Evolutionary conservation across 2,888 invertebrate species (phyloP).

Genomic region (Cryptocephalus moraei): DNA sequence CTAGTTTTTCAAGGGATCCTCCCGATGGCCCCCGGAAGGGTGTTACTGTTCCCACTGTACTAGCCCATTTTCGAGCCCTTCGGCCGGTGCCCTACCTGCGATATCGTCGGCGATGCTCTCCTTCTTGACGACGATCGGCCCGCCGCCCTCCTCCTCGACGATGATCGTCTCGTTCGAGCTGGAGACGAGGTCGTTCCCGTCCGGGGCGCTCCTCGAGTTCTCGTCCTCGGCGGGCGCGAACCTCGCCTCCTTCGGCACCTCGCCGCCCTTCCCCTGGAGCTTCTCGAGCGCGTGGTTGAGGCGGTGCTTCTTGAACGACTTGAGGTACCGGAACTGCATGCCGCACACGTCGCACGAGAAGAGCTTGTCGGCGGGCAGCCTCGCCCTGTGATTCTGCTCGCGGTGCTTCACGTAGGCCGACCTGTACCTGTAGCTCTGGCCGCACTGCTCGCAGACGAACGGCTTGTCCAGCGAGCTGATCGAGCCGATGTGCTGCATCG

Average conservation of each 20-base stretch:
- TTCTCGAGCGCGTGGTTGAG: slow-evolving; percentile 78
- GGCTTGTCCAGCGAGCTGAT: slow-evolving; percentile 63
- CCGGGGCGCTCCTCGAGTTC: slow-evolving; percentile 12
- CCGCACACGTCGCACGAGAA: slow-evolving; percentile 88
- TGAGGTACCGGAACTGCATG: slow-evolving; percentile 81
- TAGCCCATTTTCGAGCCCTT: too few relatives aligned
- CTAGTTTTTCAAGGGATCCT: too few relatives aligned
- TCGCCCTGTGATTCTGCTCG: slow-evolving; percentile 80
- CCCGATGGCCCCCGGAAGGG: too few relatives aligned
- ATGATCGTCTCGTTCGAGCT: slow-evolving; percentile 36
- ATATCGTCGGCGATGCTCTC: slow-evolving; percentile 20
- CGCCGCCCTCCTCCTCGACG: slow-evolving; percentile 38
- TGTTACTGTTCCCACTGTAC: too few relatives aligned
- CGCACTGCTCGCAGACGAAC: slow-evolving; percentile 85
- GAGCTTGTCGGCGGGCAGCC: slow-evolving; percentile 78
- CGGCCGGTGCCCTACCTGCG: slow-evolving; percentile 5
- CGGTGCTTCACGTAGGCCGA: slow-evolving; percentile 78
- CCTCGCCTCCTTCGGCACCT: slow-evolving; percentile 14
- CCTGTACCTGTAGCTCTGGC: slow-evolving; percentile 65
- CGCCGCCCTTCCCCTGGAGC: slow-evolving; percentile 55
- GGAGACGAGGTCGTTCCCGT: slow-evolving; percentile 35
- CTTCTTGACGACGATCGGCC: slow-evolving; percentile 22
- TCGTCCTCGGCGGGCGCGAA: slow-evolving; percentile 9
- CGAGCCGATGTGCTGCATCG: slow-evolving; percentile 65
- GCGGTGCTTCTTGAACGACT: slow-evolving; percentile 83